A percentile compares a stretch with the other conserved stretches of the same genome.
These are phyloP conservation scores for Sphenodon punctatus DNA, from an alignment of 2,797 vertebrate genomes.

Conservation along the genomic window DNA sequence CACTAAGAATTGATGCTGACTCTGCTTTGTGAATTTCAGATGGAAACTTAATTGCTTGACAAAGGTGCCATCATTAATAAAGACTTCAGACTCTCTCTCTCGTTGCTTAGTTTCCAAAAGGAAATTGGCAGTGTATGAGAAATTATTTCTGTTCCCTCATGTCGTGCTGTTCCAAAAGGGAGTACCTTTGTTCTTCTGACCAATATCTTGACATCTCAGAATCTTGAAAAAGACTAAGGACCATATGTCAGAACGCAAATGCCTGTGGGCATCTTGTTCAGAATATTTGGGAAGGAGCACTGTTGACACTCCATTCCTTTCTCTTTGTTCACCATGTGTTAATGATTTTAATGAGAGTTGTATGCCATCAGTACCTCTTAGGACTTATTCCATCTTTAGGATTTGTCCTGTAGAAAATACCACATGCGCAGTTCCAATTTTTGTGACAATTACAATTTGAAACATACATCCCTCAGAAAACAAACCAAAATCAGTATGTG, in stretches of 20 bases:
- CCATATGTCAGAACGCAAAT: conserved; percentile 6
- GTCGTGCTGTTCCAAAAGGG: not conserved
- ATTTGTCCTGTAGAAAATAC: not conserved
- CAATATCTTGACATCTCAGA: not conserved
- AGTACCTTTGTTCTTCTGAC: not conserved
- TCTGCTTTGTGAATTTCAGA: no score
- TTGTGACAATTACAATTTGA: not conserved
- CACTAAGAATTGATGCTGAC: not conserved
- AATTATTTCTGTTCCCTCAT: not conserved
- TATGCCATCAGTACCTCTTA: not conserved
- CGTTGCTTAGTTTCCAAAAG: not conserved
- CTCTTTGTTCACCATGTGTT: not conserved
- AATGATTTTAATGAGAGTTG: not conserved
- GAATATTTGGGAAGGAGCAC: conserved; percentile 44
- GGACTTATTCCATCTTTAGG: not conserved
- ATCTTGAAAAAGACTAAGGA: not conserved
- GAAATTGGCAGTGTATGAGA: not conserved
- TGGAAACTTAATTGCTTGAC: no score
- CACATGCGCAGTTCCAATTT: not conserved
- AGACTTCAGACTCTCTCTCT: not conserved
- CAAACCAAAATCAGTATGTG: no score
- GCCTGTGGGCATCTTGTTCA: conserved; percentile 15
- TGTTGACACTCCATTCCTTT: conserved; percentile 34
- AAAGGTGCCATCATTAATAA: not conserved
- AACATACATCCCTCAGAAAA: not conserved